Evolutionary conservation across 2,888 invertebrate species (phyloP), one percentile per base, ranked within the genome.

Genomic region (Campoplex capitator): DNA sequence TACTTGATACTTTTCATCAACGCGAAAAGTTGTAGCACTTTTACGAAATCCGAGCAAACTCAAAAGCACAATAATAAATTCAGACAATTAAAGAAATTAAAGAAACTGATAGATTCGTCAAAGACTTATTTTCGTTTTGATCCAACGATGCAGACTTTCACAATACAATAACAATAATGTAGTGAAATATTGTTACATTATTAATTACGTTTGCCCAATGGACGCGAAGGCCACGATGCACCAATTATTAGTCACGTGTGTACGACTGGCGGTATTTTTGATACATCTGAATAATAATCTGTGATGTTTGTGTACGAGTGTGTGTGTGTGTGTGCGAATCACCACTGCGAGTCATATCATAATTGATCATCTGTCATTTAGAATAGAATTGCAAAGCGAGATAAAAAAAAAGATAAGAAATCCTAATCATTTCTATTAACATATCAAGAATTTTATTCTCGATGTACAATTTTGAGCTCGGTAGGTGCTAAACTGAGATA

Each of bases 201-300:
- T 77, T 84, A 75, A 80, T 77, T 84, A 75, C 86, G 82, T 88
- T 85, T 85, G 88, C 85, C 86, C 74, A 65, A 82, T 86, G 83
- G 84, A 62, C 77, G 79, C 77, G 79, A 85, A 88, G 23, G 86
- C 84, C 84, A 87, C n/a, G 83, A 87, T 88, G 86, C 89, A 89
- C 88, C 85, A 83, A 83, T 88, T 85, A 86, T 76, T 84, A 78
- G 88, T 88, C 88, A 89, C 88, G 84, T 76, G 82, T 82, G 82
- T 76, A 82, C 82, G 56, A 75, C 76, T 84, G 84, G 82, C 82
- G 75, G 88, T 92, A 91, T 91, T 91, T 91, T 91, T 92, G 90
- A 92, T 92, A 91, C 91, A 88, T 89, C 88, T 88, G 87, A 91
- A 91, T 88, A 89, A 76, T 68, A 88, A 91, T 89, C 89, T 91